Base-by-base conservation (phyloP, 1,140 invertebrate genomes). In the Micrasema minimum region DNA sequence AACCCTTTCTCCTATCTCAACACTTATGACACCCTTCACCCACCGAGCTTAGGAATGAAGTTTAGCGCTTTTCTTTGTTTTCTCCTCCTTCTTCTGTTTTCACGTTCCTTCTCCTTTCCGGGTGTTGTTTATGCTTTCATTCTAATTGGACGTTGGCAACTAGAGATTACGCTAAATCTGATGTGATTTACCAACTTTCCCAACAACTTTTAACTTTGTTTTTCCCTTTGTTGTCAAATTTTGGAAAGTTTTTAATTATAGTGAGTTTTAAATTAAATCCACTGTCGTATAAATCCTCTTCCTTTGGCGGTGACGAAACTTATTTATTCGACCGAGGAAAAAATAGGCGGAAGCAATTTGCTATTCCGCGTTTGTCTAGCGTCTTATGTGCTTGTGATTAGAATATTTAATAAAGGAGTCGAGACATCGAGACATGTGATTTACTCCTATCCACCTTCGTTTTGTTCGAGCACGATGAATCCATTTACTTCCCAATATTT, bases 41-140 rank as follows among this genome's bases (percentile, higher is more conserved):
- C n/a, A n/a, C 14, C 37, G 4, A 38, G 14, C n/a, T 59, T 41
- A 59, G 55, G 38, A 59, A 41, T 41, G 55, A 59, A 59, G 55
- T 59, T 59, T 18, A 11, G 20, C 38, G 20, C 55, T 59, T 59
- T 59, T 59, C 55, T 59, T 59, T 59, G 55, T 59, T 59, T 55
- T 22, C 55, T 41, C 35, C 37, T 22, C 37, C 10, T 37, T n/a
- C n/a, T n/a, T n/a, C n/a, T n/a, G n/a, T n/a, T n/a, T n/a, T n/a
- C n/a, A n/a, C 37, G 9, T 35, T 16, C 7, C 38, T 59, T 35
- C 38, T 59, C 55, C 55, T 55, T 55, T 55, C 51, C 51, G 51
- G 55, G 55, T 59, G 55, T 59, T 59, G 18, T 59, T 59, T 59
- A 59, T 59, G 55, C 55, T 59, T 59, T 59, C 35, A 59, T 22